Conservation (phyloP, 2,888 invertebrate genomes). For the Antheraea yamamai region DNA sequence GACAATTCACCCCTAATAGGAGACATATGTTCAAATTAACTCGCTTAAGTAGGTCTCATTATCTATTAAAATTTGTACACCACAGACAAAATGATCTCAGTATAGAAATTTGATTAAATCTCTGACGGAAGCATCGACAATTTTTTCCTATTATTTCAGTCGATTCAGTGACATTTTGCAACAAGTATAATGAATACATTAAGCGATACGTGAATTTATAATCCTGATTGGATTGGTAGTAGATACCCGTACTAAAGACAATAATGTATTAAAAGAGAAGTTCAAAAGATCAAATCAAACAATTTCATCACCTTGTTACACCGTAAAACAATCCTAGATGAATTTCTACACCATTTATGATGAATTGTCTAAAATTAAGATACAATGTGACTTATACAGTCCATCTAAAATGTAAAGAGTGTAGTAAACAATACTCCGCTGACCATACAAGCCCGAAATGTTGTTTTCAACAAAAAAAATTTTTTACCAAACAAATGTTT, state of each 20-base stretch:
- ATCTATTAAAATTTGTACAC: neutral
- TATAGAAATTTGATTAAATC: neutral
- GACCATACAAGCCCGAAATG: conserved; percentile 5
- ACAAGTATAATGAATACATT: neutral
- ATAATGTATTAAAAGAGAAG: neutral
- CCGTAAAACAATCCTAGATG: neutral
- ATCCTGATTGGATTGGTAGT: neutral
- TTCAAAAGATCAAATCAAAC: neutral
- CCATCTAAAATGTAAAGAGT: neutral
- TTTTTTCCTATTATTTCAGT: neutral
- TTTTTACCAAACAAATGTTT: neutral
- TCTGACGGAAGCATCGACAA: neutral
- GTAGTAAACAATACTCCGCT: neutral
- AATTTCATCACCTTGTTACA: neutral
- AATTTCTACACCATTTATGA: neutral
- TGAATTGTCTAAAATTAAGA: neutral
- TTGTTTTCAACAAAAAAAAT: neutral
- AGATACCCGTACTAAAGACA: neutral
- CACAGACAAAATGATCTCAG: neutral
- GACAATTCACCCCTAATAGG: neutral
- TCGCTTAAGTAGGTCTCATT: neutral
- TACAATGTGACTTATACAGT: neutral
- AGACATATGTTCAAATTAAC: neutral
- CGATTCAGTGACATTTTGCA: neutral
- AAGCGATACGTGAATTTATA: no score